phyloP scores from a whole-genome alignment of 1,140 invertebrate species.

The Heterodera carotae region DNA sequence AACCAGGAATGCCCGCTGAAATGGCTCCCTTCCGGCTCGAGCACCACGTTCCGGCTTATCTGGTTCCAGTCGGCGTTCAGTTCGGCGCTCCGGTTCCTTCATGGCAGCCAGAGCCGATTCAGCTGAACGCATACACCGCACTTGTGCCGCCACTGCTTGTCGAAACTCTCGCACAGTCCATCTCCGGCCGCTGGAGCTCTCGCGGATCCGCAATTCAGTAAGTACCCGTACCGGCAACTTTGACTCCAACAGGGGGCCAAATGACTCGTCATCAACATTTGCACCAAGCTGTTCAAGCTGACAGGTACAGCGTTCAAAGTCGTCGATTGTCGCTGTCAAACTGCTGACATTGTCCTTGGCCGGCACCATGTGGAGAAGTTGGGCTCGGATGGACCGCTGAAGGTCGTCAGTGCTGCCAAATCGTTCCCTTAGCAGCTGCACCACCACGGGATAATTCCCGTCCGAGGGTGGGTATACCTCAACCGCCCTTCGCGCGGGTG shows the following conservation, averaged over 20 bases:
- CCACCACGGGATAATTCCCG: conserved; percentile 3
- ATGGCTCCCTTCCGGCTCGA: neutral
- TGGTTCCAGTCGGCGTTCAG: neutral
- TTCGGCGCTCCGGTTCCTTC: neutral
- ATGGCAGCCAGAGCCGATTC: neutral
- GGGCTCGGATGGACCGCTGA: neutral
- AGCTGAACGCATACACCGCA: neutral
- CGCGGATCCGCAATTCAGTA: no score
- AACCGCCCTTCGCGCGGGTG: no score
- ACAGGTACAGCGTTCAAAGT: no score
- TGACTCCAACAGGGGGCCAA: no score
- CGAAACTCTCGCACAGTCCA: neutral
- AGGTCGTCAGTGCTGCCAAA: neutral
- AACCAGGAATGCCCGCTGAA: neutral
- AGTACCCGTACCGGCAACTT: no score
- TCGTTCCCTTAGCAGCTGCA: neutral
- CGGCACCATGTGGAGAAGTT: neutral
- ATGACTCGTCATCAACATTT: no score
- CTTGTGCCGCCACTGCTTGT: neutral
- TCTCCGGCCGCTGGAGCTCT: neutral
- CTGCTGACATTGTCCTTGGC: conserved; percentile 1
- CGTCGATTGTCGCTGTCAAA: no score
- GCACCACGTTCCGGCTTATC: neutral
- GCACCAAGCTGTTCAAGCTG: no score
- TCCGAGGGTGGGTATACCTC: conserved; percentile 2